phyloP scores from a whole-genome alignment of 1,140 invertebrate genomes.

The Tetramorium alpestre region DNA sequence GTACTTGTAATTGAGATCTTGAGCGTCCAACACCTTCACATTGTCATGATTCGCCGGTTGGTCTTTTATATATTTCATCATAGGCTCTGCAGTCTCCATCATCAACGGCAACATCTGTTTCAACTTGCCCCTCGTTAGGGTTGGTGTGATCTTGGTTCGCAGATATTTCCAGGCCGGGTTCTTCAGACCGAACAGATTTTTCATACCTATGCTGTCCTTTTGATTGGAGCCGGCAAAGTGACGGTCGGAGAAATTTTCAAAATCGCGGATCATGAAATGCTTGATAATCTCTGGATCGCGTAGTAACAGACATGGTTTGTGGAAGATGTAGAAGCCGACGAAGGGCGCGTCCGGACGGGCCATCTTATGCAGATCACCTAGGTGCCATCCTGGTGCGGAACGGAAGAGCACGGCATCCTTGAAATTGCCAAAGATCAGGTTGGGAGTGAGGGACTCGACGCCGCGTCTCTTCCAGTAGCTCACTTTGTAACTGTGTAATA shows the following conservation, averaged over 20 bases:
- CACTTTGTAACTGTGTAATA: slow-evolving; percentile 31
- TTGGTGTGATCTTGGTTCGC: slow-evolving; percentile 38
- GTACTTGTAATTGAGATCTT: slow-evolving; percentile 84
- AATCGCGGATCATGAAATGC: slow-evolving; percentile 83
- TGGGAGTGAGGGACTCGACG: slow-evolving; percentile 65
- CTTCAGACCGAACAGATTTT: slow-evolving; percentile 73
- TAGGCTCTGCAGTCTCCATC: slow-evolving; percentile 78
- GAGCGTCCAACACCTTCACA: slow-evolving; percentile 76
- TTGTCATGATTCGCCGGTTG: slow-evolving; percentile 47
- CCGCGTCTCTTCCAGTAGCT: slow-evolving; percentile 70
- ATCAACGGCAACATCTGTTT: slow-evolving; percentile 85
- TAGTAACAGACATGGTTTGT: slow-evolving; percentile 70
- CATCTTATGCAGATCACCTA: slow-evolving; percentile 73
- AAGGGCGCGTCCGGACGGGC: slow-evolving; percentile 51
- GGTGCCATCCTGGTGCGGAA: slow-evolving; percentile 79
- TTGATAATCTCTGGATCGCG: slow-evolving; percentile 70
- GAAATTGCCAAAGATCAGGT: slow-evolving; percentile 75
- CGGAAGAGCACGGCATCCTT: slow-evolving; percentile 70
- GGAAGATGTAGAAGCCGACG: slow-evolving; percentile 72
- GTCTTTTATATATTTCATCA: slow-evolving; percentile 74
- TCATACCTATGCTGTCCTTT: slow-evolving; percentile 70
- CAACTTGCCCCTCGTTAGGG: slow-evolving; percentile 78
- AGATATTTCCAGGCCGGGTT: slow-evolving; percentile 78
- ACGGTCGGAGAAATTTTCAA: slow-evolving; percentile 84
- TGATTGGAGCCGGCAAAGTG: slow-evolving; percentile 66